phyloP scores from a whole-genome alignment of 2,113 vertebrate genomes.

The Poicephalus gulielmi region DNA sequence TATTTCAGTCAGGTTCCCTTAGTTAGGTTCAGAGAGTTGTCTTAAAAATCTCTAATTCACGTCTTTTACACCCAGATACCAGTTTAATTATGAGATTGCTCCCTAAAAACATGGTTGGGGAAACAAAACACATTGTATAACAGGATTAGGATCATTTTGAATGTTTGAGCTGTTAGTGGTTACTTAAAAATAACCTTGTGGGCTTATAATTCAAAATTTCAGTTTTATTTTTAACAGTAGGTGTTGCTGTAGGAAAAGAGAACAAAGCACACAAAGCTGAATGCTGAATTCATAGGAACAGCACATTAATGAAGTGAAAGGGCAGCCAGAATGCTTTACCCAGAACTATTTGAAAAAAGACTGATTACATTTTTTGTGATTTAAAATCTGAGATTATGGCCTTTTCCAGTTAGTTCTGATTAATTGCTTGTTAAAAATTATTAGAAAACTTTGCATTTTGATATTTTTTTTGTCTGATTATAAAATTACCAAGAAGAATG shows the following conservation, averaged over 20 bases:
- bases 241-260: constrained; percentile 54
- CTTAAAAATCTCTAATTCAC: constrained; percentile 20
- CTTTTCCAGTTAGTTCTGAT: not conserved
- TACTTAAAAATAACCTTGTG: constrained; percentile 32
- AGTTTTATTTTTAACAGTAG: constrained; percentile 57
- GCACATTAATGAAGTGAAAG: not conserved
- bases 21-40: not conserved
- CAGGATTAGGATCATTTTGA: constrained; percentile 48
- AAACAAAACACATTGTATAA: constrained; percentile 54
- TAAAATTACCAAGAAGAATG: not conserved
- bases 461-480: not conserved
- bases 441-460: not conserved
- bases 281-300: not conserved
- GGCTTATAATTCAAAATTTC: constrained; percentile 9
- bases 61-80: not conserved
- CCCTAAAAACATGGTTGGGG: constrained; percentile 3
- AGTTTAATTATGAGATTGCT: not conserved
- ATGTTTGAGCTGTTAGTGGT: not conserved
- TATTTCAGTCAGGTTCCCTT: constrained; percentile 11
- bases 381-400: not conserved
- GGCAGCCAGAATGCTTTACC: not conserved
- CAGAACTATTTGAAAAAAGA: not conserved
- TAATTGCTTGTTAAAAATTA: not conserved
- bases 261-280: not conserved
- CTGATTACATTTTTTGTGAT: not conserved